A percentile compares a stretch with the other conserved stretches of the same genome.
Conservation (phyloP, 2,113 vertebrate species). For the Heloderma charlesbogerti region DNA sequence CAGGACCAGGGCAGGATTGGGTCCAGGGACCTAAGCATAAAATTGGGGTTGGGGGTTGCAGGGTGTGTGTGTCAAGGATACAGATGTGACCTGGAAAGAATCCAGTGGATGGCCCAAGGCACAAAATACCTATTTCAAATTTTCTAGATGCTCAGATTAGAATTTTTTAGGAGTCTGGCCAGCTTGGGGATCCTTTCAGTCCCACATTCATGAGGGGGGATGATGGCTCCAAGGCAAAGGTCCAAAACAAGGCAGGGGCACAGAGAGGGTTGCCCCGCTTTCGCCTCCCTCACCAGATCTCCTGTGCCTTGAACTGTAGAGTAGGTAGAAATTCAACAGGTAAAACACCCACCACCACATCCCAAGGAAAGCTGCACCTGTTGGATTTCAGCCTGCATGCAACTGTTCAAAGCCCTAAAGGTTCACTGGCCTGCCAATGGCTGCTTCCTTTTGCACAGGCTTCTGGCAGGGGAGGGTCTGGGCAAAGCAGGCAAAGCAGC, state of each 20-base stretch:
- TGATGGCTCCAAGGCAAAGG: not conserved
- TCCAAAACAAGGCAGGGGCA: not conserved
- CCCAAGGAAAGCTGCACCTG: not conserved
- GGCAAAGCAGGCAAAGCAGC: not conserved
- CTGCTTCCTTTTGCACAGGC: not conserved
- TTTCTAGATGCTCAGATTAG: too few species aligned
- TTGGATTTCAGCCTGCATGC: not conserved
- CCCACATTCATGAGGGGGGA: too few species aligned
- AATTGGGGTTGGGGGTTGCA: not conserved
- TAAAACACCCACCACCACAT: not conserved
- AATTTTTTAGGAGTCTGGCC: too few species aligned
- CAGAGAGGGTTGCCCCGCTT: not conserved
- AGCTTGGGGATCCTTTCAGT: not conserved
- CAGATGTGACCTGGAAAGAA: not conserved
- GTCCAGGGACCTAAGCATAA: not conserved
- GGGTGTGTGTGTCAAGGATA: not conserved
- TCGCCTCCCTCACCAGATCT: not conserved
- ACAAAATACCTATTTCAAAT: too few species aligned
- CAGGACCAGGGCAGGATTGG: not conserved
- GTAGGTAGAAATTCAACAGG: not conserved
- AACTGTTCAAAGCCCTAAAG: too few species aligned
- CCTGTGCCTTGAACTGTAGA: not conserved
- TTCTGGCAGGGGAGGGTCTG: not conserved
- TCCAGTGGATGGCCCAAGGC: too few species aligned
- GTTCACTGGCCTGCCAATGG: not conserved